phyloP scores from a whole-genome alignment of 2,113 vertebrate genomes.

The Gorsachius goisagi region DNA sequence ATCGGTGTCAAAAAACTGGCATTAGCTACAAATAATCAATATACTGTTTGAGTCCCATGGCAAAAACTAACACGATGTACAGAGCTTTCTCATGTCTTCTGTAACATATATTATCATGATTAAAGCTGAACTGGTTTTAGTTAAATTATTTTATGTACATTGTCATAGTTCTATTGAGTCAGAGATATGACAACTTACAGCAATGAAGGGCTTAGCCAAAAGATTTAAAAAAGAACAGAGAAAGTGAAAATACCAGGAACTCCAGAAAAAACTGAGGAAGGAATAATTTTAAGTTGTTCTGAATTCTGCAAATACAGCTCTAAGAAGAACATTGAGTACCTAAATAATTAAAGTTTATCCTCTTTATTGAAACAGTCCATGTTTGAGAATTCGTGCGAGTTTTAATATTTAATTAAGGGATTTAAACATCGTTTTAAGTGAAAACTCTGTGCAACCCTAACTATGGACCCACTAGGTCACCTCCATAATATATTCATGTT shows the following conservation, averaged over 20 bases:
- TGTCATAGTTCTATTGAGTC: neutral
- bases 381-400: conserved; percentile 35
- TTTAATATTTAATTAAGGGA: conserved; percentile 66
- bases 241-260: neutral
- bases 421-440: conserved; percentile 58
- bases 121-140: neutral
- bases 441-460: conserved; percentile 44
- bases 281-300: conserved; percentile 22
- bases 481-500: conserved; percentile 52
- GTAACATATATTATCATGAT: neutral
- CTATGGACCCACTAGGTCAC: conserved; percentile 9
- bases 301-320: conserved; percentile 34
- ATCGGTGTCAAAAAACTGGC: neutral
- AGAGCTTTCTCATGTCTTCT: neutral
- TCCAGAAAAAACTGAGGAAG: neutral
- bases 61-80: neutral
- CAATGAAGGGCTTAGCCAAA: neutral
- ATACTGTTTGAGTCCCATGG: neutral
- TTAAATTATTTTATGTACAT: neutral
- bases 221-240: neutral
- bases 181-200: neutral
- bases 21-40: neutral
- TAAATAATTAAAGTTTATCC: conserved; percentile 65
- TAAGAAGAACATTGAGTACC: conserved; percentile 41
- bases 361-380: conserved; percentile 59